phyloP scores from a whole-genome alignment of 1,140 invertebrate species.

The Eueides isabella region DNA sequence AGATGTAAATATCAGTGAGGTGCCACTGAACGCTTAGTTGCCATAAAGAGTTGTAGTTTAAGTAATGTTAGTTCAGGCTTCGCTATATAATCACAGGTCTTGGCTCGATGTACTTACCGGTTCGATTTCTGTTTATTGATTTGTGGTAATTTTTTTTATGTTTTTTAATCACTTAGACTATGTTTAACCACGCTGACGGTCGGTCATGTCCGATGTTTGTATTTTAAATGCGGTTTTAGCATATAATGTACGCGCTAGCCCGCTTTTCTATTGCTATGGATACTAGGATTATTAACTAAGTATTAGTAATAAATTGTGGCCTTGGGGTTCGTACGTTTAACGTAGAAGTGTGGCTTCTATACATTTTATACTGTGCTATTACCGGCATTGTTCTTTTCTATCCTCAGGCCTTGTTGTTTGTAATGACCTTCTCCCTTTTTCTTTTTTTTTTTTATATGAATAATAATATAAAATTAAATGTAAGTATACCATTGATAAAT shows the following conservation, averaged over 20 bases:
- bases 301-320: conserved; percentile 77
- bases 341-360: conserved; percentile 46
- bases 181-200: background rate
- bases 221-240: conserved; percentile 8
- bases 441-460: conserved; percentile 64
- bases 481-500: conserved; percentile 81
- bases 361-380: conserved; percentile 61
- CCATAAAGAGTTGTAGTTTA: conserved; percentile 77
- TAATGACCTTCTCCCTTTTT: conserved; percentile 74
- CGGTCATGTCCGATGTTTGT: conserved; percentile 17
- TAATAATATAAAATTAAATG: conserved; percentile 81
- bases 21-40: conserved; percentile 77
- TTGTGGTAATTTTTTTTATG: conserved; percentile 42
- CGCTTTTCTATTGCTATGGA: conserved; percentile 33
- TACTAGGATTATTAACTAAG: conserved; percentile 53
- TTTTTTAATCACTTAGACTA: conserved; percentile 62
- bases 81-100: conserved; percentile 34
- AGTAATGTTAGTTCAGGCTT: conserved; percentile 51
- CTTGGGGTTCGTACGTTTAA: conserved; percentile 61
- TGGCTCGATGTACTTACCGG: conserved; percentile 39
- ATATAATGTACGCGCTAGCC: conserved; percentile 44
- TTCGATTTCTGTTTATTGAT: conserved; percentile 11
- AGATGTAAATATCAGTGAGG: conserved; percentile 71
- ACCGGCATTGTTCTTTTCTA: conserved; percentile 40
- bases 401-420: conserved; percentile 65